Evolutionary conservation across 2,888 invertebrate species (phyloP).

Genomic region (Diogma glabrata): DNA sequence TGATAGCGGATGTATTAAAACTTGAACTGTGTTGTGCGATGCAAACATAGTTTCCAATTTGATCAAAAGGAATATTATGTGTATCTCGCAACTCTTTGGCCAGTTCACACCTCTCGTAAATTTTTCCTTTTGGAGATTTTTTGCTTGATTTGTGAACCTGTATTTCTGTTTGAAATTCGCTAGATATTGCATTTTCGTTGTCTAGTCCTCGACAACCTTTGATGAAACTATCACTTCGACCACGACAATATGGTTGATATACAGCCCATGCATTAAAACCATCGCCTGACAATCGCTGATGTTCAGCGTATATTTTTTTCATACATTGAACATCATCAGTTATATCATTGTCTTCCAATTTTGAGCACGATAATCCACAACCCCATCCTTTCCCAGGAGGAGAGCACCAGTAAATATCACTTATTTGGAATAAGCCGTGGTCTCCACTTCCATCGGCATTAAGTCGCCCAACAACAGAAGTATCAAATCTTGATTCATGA

Average conservation of each 20-base stretch:
- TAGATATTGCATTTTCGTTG: slow-evolving; percentile 3
- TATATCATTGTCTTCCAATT: slow-evolving; percentile 54
- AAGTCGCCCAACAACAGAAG: slow-evolving; percentile 40
- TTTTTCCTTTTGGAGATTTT: slow-evolving; percentile 13
- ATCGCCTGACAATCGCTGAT: slow-evolving; percentile 51
- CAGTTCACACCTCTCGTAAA: slow-evolving; percentile 59
- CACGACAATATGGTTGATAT: slow-evolving; percentile 26
- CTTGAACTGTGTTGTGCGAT: slow-evolving; percentile 59
- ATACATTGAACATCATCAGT: slow-evolving; percentile 57
- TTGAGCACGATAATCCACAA: slow-evolving; percentile 47
- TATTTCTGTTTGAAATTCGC: slow-evolving; percentile 49
- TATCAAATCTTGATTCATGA: slow-evolving; percentile 57
- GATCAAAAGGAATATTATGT: slow-evolving; percentile 40
- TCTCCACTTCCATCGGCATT: slow-evolving; percentile 35
- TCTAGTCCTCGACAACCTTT: slow-evolving; percentile 21
- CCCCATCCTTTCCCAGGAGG: slow-evolving; percentile 42
- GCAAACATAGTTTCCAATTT: slow-evolving; percentile 53
- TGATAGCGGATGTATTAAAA: slow-evolving; percentile 47
- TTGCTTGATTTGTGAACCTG: not conserved
- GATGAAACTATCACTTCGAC: slow-evolving; percentile 13
- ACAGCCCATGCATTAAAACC: slow-evolving; percentile 46
- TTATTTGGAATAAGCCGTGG: slow-evolving; percentile 62
- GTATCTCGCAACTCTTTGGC: slow-evolving; percentile 45
- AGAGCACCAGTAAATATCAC: slow-evolving; percentile 56
- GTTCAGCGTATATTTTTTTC: slow-evolving; percentile 48